A percentile compares a stretch with the other conserved stretches of the same genome.
Evolutionary conservation across 2,797 vertebrate species (phyloP).

Genomic region (Pseudochirops corinnae): DNA sequence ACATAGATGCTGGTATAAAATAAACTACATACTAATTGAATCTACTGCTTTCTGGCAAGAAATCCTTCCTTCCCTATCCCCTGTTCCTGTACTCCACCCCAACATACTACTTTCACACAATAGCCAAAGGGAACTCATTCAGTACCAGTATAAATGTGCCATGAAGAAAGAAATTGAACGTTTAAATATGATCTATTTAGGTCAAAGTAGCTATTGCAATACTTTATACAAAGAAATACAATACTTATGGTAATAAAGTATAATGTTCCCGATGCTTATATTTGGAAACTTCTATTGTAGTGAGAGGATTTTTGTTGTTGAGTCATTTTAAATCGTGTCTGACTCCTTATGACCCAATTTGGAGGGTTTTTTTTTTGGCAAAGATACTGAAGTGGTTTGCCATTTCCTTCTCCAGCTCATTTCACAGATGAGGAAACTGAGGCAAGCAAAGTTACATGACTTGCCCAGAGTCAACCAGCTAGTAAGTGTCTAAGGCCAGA

Average conservation of each 20-base stretch:
- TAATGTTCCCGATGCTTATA: conserved; percentile 25
- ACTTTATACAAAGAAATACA: conserved; percentile 9
- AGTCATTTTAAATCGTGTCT: not conserved
- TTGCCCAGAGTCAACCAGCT: not conserved
- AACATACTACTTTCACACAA: not conserved
- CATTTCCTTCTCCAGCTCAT: not conserved
- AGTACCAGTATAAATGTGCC: not conserved
- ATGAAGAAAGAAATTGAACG: conserved; percentile 4
- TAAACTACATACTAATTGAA: not conserved
- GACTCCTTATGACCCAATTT: not conserved
- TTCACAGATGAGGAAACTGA: not conserved
- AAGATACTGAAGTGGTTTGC: not conserved
- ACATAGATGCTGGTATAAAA: not conserved
- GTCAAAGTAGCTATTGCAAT: not conserved
- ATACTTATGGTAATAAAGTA: conserved; percentile 22
- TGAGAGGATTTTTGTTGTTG: not conserved
- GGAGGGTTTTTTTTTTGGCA: not conserved
- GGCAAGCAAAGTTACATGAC: not conserved
- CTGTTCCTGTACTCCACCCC: not conserved
- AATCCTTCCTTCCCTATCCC: not conserved
- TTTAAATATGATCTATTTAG: conserved; percentile 43
- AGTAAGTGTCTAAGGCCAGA: not conserved
- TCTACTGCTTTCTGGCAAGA: not conserved
- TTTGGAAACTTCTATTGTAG: conserved; percentile 9
- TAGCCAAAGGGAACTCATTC: not conserved